phyloP scores from a whole-genome alignment of 2,888 invertebrate species.

The Eledona agricola region DNA sequence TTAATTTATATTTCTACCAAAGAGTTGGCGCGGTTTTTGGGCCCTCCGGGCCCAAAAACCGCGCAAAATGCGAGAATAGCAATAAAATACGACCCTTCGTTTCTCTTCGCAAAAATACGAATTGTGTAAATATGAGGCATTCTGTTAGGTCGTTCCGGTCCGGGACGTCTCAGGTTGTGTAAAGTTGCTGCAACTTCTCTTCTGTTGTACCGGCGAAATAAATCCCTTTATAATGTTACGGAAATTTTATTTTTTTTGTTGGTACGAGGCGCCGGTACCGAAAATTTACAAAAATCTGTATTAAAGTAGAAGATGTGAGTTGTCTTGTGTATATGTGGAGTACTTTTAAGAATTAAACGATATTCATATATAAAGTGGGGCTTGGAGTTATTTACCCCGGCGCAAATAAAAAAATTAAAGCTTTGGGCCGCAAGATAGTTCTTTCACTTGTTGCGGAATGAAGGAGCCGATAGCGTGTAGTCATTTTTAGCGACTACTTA shows the following conservation, averaged over 20 bases:
- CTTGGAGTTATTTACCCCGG: not conserved
- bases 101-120: constrained; percentile 10
- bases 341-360: constrained; percentile 61
- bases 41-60: constrained; percentile 23
- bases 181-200: too few relatives aligned
- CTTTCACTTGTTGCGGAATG: too few relatives aligned
- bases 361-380: constrained; percentile 55
- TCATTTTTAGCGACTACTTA: constrained; percentile 41
- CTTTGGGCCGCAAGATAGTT: too few relatives aligned
- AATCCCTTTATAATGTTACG: constrained; percentile 40
- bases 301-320: constrained; percentile 54
- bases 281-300: constrained; percentile 40
- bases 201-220: too few relatives aligned
- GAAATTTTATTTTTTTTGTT: constrained; percentile 41
- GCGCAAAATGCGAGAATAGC: constrained; percentile 19
- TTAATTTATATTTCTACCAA: constrained; percentile 38
- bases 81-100: constrained; percentile 15
- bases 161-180: too few relatives aligned
- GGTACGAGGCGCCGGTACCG: constrained; percentile 41
- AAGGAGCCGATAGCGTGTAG: too few relatives aligned
- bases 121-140: constrained; percentile 13
- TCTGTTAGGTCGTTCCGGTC: too few relatives aligned
- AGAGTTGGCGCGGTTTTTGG: constrained; percentile 31
- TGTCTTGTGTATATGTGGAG: constrained; percentile 62
- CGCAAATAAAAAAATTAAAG: constrained; percentile 1